Conservation (phyloP, 1,140 invertebrate species). For the Homarus americanus region DNA sequence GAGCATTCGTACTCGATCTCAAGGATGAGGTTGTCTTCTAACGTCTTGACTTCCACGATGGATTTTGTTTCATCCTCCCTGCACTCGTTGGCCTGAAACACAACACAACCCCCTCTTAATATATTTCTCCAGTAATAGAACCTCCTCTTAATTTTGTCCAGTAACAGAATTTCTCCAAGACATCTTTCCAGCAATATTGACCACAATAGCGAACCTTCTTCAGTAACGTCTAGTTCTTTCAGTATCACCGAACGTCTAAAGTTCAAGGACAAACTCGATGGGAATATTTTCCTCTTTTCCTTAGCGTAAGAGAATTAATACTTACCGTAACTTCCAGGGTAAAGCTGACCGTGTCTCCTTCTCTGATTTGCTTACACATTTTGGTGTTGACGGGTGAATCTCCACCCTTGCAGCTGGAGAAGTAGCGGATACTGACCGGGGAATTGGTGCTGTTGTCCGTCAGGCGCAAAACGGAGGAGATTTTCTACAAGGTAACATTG, state of each 20-base stretch:
- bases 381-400: background rate
- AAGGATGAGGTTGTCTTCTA: constrained; percentile 16
- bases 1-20: background rate
- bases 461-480: constrained; percentile 1
- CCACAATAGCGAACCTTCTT: too few relatives aligned
- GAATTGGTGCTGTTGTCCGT: constrained; percentile 34
- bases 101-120: too few relatives aligned
- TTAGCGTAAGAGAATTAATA: background rate
- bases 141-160: too few relatives aligned
- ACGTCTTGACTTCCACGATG: constrained; percentile 25
- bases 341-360: constrained; percentile 19
- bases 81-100: constrained; percentile 5
- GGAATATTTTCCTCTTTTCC: too few relatives aligned
- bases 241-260: too few relatives aligned
- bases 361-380: background rate
- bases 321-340: constrained; percentile 36
- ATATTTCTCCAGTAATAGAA: too few relatives aligned
- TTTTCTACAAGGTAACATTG: constrained; percentile 6
- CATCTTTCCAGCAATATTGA: too few relatives aligned
- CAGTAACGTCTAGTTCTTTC: too few relatives aligned
- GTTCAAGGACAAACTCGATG: too few relatives aligned
- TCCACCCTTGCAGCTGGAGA: constrained; percentile 16
- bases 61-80: too few relatives aligned
- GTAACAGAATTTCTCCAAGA: too few relatives aligned
- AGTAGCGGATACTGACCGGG: constrained; percentile 1